A percentile compares a stretch with the other conserved stretches of the same genome.
These are phyloP conservation scores for Cantharis nigra DNA, from an alignment of 2,888 invertebrate genomes.

Conservation along the genomic window DNA sequence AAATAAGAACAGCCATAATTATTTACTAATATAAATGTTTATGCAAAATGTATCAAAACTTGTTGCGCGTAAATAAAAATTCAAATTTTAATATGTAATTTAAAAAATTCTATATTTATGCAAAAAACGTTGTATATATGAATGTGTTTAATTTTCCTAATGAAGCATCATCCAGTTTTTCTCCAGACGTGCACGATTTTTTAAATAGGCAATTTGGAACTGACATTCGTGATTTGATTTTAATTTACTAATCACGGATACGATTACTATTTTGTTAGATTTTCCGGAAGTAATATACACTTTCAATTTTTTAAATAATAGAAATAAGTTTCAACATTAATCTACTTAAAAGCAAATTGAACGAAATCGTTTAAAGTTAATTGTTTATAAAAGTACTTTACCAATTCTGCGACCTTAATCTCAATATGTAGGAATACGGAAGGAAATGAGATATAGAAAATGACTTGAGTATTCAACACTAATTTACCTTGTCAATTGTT, in stretches of 20 bases:
- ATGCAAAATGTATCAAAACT: background rate
- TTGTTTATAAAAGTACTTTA: background rate
- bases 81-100: background rate
- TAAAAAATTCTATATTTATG: background rate
- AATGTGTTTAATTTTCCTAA: background rate
- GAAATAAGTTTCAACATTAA: background rate
- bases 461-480: background rate
- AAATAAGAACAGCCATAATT: slow-evolving; percentile 46
- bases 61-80: background rate
- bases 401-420: background rate
- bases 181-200: background rate
- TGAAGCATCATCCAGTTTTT: background rate
- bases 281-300: background rate
- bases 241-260: background rate
- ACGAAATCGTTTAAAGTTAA: background rate
- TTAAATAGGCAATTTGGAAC: background rate
- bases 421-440: background rate
- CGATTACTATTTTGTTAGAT: background rate
- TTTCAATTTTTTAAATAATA: background rate
- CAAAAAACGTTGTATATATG: background rate
- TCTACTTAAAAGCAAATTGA: background rate
- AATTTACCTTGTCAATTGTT: background rate
- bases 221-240: background rate
- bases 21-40: slow-evolving; percentile 37
- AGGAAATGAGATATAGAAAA: background rate